Base-by-base conservation (phyloP, 2,888 invertebrate genomes). In the Rhingia campestris region DNA sequence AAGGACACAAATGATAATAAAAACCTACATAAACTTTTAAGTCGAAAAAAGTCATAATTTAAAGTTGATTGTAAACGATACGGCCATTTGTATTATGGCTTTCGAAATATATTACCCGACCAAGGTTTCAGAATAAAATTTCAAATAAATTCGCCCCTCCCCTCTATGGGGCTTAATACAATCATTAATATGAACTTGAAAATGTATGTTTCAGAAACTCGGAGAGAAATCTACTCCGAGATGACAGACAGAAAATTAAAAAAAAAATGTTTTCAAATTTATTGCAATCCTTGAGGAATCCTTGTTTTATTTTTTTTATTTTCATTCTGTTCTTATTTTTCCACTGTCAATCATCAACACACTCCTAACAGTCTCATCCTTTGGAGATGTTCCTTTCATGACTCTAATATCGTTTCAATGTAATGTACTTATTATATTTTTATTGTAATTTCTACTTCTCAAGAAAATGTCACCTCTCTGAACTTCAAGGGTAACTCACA, bases 391-490 rank as follows among this genome's bases (percentile, higher is more conserved):
- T 41, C 33, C 12, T n/a, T n/a, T n/a, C 49, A 30, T 6, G 43
- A 14, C 59, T 41, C 33, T 51, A 43, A 53, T 61, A 43, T 61
- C 41, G 10, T 59, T 59, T 72, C 59, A 53, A 53, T 59, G 51
- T 32, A 53, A 53, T 59, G 51, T 32, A 59, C 70, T 51, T 59
- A 51, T 61, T 51, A 59, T 56, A 37, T 32, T 69, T 58, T 69
- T 58, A 58, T 58, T 58, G 37, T 56, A 37, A 49, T 64, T 49
- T 32, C 12, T 59, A 6, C 5, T 1, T 22, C 22, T 2, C 5
- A 2, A 2, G 6, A 59, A 35, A 47, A 49, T 4, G 35, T 33
- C 6, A 33, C 32, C 30, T n/a, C 33, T 4, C 12, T 5, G 0
- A 49, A 41, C 35, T 22, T 47, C 22, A 32, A 45, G 39, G 30